Evolutionary conservation across 2,888 invertebrate species (phyloP).

Genomic region (Andrena marginata): DNA sequence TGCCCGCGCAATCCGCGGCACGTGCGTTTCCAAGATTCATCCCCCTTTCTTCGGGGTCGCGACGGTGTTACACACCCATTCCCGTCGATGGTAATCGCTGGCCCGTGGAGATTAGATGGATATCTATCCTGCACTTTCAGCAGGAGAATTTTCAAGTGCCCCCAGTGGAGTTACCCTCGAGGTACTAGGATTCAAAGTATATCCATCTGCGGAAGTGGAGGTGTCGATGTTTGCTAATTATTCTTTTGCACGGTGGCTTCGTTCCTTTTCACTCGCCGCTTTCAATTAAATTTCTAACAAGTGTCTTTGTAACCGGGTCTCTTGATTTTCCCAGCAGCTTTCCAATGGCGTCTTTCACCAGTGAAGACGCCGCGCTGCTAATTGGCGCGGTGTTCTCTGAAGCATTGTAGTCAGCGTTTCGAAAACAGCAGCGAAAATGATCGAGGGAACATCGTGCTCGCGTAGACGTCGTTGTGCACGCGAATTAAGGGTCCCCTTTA

Average conservation of each 20-base stretch:
- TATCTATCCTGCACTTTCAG: too few species aligned
- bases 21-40: slow-evolving; percentile 81
- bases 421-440: neutral
- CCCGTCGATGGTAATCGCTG: slow-evolving; percentile 15
- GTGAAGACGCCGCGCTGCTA: neutral
- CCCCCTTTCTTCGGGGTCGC: slow-evolving; percentile 52
- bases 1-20: slow-evolving; percentile 80
- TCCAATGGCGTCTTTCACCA: neutral
- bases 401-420: neutral
- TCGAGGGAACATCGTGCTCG: neutral
- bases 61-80: neutral
- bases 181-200: neutral
- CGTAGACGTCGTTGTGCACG: neutral
- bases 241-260: too few species aligned
- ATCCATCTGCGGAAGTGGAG: neutral
- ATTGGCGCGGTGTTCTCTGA: neutral
- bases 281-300: too few species aligned
- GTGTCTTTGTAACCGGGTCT: neutral
- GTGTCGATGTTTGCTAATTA: too few species aligned
- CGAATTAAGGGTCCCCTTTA: neutral
- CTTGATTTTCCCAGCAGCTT: neutral
- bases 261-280: neutral
- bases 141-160: too few species aligned
- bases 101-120: slow-evolving; percentile 8
- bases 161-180: neutral